phyloP scores from a whole-genome alignment of 92 coral and sea anemone species.

The Phymanthus crucifer region DNA sequence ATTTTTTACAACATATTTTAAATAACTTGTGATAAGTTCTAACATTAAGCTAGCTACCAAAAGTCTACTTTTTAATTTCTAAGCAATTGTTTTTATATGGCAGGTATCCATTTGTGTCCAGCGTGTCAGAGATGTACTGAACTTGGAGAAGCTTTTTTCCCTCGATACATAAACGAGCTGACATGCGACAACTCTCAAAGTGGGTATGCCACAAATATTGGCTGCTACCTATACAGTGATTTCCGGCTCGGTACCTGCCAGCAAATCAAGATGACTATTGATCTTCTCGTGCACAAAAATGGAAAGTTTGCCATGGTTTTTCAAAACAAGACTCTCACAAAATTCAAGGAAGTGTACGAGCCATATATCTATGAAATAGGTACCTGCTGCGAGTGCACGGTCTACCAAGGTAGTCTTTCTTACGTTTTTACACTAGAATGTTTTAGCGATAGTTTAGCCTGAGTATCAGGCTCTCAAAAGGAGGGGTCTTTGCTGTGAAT shows the following conservation, averaged over 20 bases:
- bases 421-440: no score
- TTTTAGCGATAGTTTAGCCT: no score
- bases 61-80: background rate
- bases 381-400: conserved; percentile 53
- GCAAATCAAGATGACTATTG: conserved; percentile 19
- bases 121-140: conserved; percentile 29
- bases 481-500: no score
- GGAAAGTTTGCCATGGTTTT: conserved; percentile 28
- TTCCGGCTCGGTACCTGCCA: conserved; percentile 23
- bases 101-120: conserved; percentile 31
- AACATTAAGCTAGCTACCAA: background rate
- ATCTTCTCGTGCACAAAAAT: conserved; percentile 22
- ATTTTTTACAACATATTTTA: no score
- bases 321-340: background rate
- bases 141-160: conserved; percentile 7
- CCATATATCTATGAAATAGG: conserved; percentile 26
- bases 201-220: background rate
- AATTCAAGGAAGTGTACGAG: conserved; percentile 29
- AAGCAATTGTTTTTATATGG: no score
- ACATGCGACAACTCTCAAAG: conserved; percentile 17
- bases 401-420: conserved; percentile 8
- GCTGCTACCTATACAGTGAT: conserved; percentile 1
- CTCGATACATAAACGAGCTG: conserved; percentile 48
- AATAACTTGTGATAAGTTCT: no score
- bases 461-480: no score